Conservation (phyloP, 1,140 invertebrate species). For the Ectropis grisescens region DNA sequence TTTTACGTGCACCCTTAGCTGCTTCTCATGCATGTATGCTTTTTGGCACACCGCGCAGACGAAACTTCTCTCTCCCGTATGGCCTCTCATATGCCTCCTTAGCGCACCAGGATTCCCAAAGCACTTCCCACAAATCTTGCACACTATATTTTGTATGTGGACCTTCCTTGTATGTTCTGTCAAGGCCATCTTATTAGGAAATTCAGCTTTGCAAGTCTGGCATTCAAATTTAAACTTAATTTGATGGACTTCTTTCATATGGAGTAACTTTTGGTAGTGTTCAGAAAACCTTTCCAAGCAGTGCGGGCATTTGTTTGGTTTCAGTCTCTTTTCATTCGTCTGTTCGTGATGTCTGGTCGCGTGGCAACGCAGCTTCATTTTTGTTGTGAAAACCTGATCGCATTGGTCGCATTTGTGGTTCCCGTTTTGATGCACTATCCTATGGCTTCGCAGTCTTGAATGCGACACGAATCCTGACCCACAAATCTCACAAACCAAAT, state of each 20-base stretch:
- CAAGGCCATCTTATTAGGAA: constrained; percentile 20
- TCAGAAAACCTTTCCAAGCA: constrained; percentile 30
- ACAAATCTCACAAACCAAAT: constrained; percentile 61
- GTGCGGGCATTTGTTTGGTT: constrained; percentile 24
- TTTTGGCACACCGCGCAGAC: constrained; percentile 70
- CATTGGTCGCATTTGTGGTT: constrained; percentile 48
- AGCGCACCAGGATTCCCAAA: constrained; percentile 70
- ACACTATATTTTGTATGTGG: constrained; percentile 66
- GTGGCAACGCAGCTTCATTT: constrained; percentile 39
- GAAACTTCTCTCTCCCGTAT: constrained; percentile 73
- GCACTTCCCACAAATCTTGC: constrained; percentile 62
- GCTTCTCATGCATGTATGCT: constrained; percentile 74
- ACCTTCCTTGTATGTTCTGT: constrained; percentile 48
- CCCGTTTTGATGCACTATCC: constrained; percentile 32
- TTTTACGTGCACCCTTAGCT: constrained; percentile 76
- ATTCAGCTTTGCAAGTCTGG: constrained; percentile 23
- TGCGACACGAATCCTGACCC: constrained; percentile 24
- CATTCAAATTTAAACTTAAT: constrained; percentile 26
- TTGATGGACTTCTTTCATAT: constrained; percentile 31
- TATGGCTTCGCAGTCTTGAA: no score
- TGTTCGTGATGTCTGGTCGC: constrained; percentile 19
- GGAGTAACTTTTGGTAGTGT: constrained; percentile 32
- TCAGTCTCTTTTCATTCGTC: constrained; percentile 24
- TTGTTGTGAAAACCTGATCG: constrained; percentile 41
- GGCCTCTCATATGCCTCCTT: constrained; percentile 78